These are phyloP conservation scores for Myotis davidii DNA, from an alignment of 2,113 vertebrate species.

Conservation along the genomic window DNA sequence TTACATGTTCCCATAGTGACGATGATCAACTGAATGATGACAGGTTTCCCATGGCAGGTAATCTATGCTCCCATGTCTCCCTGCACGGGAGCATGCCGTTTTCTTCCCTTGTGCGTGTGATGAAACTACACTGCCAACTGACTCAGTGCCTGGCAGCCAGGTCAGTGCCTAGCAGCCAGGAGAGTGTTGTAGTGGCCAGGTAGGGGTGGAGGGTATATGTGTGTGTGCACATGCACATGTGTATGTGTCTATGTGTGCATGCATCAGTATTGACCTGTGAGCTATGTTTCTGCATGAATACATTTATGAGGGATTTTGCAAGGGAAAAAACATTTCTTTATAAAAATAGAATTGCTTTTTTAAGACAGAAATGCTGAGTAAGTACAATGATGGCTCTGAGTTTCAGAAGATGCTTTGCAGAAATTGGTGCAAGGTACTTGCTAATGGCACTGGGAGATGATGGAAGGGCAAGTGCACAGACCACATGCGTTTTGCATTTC, in stretches of 20 bases:
- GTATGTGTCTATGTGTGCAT: background rate
- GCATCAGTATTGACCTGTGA: background rate
- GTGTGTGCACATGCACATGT: too few relatives aligned
- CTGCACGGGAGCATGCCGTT: background rate
- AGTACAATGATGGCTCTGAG: conserved; percentile 66
- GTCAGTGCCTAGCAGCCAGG: background rate
- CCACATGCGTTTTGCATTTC: conserved; percentile 73
- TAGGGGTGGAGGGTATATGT: background rate
- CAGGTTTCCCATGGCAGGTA: background rate
- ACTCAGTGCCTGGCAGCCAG: background rate
- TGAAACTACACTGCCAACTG: background rate
- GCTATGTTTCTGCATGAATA: background rate
- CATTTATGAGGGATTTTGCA: conserved; percentile 61
- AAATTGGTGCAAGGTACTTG: conserved; percentile 69
- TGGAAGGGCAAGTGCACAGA: conserved; percentile 29
- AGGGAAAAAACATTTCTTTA: conserved; percentile 54
- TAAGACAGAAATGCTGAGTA: conserved; percentile 71
- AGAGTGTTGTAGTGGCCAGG: too few relatives aligned
- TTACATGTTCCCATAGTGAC: background rate
- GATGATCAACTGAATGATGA: background rate
- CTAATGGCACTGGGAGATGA: conserved; percentile 60
- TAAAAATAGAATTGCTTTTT: conserved; percentile 71
- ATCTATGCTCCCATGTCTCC: background rate
- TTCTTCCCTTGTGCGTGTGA: background rate
- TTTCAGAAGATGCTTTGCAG: conserved; percentile 71